Base-by-base conservation (phyloP, 2,113 vertebrate species). In the Nibea coibor region DNA sequence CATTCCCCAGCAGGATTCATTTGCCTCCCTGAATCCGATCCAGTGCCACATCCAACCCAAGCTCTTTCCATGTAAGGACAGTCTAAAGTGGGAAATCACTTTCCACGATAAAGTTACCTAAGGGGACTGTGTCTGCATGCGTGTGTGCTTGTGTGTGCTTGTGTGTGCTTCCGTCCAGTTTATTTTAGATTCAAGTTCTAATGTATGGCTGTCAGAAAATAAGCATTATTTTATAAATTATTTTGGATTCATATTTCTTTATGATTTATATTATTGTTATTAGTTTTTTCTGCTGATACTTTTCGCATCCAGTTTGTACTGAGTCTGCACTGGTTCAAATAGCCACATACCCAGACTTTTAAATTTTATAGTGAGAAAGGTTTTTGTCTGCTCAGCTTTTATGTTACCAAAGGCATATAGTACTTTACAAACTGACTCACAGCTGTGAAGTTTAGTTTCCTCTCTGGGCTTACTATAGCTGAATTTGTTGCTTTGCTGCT, bases 1-100 rank as follows among this genome's bases (percentile, higher is more conserved):
- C 73, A 88, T 79, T 84, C 80, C 69, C 54, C 48, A 67, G 53
- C 70, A 77, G 77, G 90, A 82, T 88, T 85, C n/a, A 74, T 86
- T 91, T 77, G 64, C 86, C 81, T 87, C 57, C 58, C n/a, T 86
- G 71, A 92, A 90, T 83, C 63, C 67, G 90, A 93, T 92, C 87
- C 86, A 80, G 80, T 84, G 70, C 83, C 81, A 75, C 72, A 79
- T 80, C 76, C 82, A 87, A 53, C 89, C 78, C 56, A 15, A 80
- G 83, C 86, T 92, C 80, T 91, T 87, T 87, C 94, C 94, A 91
- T 94, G 78, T 95, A 94, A 89, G 94, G 94, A 70, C 80, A 2
- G 85, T 81, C 92, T 92, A 90, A 93, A 94, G 79, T 61, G 79
- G 87, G 92, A 88, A 89, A 89, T 92, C 81, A 50, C 78, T 89